Evolutionary conservation across 2,113 vertebrate species (phyloP), one percentile per base, ranked within the genome.

Genomic region (Hipposideros armiger): DNA sequence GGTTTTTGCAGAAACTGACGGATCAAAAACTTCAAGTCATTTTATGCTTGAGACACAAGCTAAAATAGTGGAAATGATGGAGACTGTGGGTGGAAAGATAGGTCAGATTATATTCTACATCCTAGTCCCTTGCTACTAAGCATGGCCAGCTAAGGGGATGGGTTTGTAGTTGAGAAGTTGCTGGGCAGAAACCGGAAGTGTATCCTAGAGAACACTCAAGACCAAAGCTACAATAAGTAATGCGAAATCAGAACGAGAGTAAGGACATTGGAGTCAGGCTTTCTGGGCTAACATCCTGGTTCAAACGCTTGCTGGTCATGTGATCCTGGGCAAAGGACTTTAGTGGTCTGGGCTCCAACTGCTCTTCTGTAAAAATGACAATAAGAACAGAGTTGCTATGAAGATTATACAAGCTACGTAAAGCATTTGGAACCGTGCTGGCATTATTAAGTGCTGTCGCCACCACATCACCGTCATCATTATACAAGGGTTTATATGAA

Each of bases 21-120:
- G 54, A 85, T 26, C 50, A 19, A 76, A 90, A 52, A 91, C 2
- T 42, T 52, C n/a, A 95, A 45, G 58, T 22, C 15, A 77, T 69
- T 88, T 92, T 90, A 69, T 40, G 28, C 52, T 78, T 87, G 19
- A 96, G 58, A 76, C 1, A n/a, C 50, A 87, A 92, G 28, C 40
- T 66, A 28, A 91, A 62, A 73, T 62, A 77, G 24, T 93, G 13
- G 22, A 85, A 60, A 58, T 90, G 20, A 89, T n/a, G 14, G 67
- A 22, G 62, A 80, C 56, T 2, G n/a, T 5, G 3, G 28, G 58
- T 91, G 24, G 19, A 83, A 93, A 96, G 24, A 84, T 36, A 85
- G 36, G 5, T 89, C 52, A 80, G 36, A 87, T 87, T 3, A 83
- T 19, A 93, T 45, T 88, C 11, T 22, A 16, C 40, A 3, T 89